Conservation (phyloP, 2,113 vertebrate genomes). For the Dicaeum eximium region DNA sequence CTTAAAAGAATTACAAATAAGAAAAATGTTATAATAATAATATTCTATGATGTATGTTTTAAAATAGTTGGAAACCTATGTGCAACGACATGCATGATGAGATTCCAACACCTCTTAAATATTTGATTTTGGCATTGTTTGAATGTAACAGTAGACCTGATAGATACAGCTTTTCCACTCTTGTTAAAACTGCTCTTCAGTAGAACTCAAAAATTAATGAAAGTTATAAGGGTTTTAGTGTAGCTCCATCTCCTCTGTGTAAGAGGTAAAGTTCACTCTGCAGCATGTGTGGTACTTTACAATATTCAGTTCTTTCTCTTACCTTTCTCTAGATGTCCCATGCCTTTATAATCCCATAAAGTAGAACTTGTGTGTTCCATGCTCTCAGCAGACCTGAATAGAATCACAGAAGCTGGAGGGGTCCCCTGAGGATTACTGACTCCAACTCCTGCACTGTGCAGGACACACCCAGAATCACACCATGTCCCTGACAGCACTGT, state of each 20-base stretch:
- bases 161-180: not conserved
- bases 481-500: not conserved
- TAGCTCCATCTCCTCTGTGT: not conserved
- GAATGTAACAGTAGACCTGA: not conserved
- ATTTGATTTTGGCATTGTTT: not conserved
- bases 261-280: not conserved
- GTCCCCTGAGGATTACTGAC: rapidly evolving
- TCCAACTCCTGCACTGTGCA: too few species aligned
- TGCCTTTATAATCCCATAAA: not conserved
- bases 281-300: not conserved
- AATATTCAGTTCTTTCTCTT: not conserved
- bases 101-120: not conserved
- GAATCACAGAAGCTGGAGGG: not conserved
- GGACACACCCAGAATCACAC: not conserved
- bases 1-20: not conserved
- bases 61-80: not conserved
- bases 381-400: not conserved
- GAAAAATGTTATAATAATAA: not conserved
- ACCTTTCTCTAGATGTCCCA: not conserved
- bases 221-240: not conserved
- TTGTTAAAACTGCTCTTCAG: not conserved
- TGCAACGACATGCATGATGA: not conserved
- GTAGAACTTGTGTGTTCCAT: not conserved
- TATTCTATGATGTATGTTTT: not conserved
- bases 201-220: not conserved